Base-by-base conservation (phyloP, 2,888 invertebrate species). In the Xanthorhoe designata region DNA sequence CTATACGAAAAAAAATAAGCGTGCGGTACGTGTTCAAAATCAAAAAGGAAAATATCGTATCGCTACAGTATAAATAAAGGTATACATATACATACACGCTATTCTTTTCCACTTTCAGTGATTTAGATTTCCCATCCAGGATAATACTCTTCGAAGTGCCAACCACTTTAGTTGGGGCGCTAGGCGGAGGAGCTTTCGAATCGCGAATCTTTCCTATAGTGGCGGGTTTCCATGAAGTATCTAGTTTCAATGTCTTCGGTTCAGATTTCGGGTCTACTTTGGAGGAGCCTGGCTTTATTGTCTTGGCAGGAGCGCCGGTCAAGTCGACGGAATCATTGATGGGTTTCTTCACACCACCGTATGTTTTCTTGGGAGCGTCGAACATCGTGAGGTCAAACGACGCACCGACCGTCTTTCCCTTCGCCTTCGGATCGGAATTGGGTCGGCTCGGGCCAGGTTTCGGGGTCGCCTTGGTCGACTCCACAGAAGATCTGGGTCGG, bases 121-220 rank as follows among this genome's bases (percentile, higher is more conserved):
- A 49, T 32, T 73, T 73, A 0, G 74, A 69, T 62, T 72, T 75
- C 49, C 68, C 72, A 54, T 75, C 76, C 15, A 81, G 70, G 7
- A 81, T 70, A 19, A 85, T 82, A 61, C 75, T 78, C 68, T 81
- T 82, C 6, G 81, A 78, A 6, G 78, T 76, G 19, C 83, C 83
- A 4, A 70, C 69, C 49, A 83, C 57, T 2, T 72, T 76, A n/a
- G 51, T 17, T 0, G 70, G 68, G 8, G 8, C 61, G 47, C 52
- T 69, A 29, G 47, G 35, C 35, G 64, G 71, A 17, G 50, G 17
- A 5, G 18, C 13, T 15, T 59, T 68, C 24, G 24, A 24, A 24
- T 24, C 24, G 1, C 1, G 2, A 24, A 24, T 24, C 3, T 47
- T 55, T 15, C 47, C 32, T 38, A 49, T 54, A 29, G 38, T 8